Percentiles rank a stretch among this genome's conserved stretches.
phyloP scores from a whole-genome alignment of 2,888 invertebrate species.

The Sicus ferrugineus region DNA sequence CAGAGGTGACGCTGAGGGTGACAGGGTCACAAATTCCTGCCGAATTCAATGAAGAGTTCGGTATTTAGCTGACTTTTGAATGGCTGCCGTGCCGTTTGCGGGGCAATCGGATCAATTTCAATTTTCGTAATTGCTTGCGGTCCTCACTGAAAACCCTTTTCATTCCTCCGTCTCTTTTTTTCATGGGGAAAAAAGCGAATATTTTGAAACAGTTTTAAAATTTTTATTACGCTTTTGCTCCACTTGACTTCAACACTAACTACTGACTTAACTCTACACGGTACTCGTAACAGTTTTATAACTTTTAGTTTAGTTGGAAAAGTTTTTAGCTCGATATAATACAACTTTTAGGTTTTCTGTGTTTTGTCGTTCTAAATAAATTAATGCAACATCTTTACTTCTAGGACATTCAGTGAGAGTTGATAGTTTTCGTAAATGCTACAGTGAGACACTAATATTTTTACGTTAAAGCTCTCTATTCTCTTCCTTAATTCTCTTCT shows the following conservation, averaged over 20 bases:
- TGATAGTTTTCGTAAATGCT: background rate
- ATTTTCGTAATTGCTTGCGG: too few relatives aligned
- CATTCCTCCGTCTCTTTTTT: too few relatives aligned
- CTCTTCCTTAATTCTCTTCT: too few relatives aligned
- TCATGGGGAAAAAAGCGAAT: background rate
- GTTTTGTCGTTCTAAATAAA: slow-evolving; percentile 24
- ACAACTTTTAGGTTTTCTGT: slow-evolving; percentile 20
- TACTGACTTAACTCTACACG: slow-evolving; percentile 23
- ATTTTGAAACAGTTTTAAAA: slow-evolving; percentile 27
- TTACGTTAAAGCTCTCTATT: background rate
- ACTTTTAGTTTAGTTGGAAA: slow-evolving; percentile 26
- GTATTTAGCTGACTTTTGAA: too few relatives aligned
- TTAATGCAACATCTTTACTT: background rate
- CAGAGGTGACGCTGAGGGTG: too few relatives aligned
- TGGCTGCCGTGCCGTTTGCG: too few relatives aligned
- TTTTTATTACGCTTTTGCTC: slow-evolving; percentile 16
- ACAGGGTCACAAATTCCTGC: too few relatives aligned
- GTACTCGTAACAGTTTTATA: slow-evolving; percentile 36
- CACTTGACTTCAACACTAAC: background rate
- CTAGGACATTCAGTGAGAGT: background rate
- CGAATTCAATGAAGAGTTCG: too few relatives aligned
- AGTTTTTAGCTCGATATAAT: too few relatives aligned
- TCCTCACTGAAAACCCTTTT: too few relatives aligned
- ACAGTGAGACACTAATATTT: background rate
- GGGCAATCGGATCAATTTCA: too few relatives aligned